Evolutionary conservation across 2,113 vertebrate species (phyloP).

Genomic region (Chitala chitala): DNA sequence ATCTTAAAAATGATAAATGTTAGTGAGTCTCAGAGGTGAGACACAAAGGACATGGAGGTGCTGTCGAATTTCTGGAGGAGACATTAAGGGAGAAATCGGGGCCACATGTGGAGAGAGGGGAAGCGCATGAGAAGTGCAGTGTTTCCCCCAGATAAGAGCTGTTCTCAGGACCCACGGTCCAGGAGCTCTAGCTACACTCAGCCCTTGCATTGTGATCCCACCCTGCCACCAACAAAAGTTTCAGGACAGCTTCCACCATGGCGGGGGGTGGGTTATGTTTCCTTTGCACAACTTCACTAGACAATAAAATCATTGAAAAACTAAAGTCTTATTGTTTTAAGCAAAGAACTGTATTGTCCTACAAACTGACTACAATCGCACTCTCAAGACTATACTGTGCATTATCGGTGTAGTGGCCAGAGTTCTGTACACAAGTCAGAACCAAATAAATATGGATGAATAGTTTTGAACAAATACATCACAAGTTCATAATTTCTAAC

Average conservation of each 20-base stretch:
- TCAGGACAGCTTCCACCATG: too few relatives aligned
- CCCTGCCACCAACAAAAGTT: neutral
- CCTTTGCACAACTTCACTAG: neutral
- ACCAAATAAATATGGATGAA: neutral
- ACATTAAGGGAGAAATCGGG: conserved; percentile 35
- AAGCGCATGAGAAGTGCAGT: conserved; percentile 53
- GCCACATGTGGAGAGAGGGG: conserved; percentile 42
- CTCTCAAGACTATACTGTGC: too few relatives aligned
- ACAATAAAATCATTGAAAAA: neutral
- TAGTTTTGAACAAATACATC: neutral
- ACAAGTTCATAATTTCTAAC: neutral
- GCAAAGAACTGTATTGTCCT: too few relatives aligned
- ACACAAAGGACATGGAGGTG: conserved; percentile 7
- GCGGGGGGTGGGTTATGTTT: neutral
- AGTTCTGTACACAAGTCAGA: neutral
- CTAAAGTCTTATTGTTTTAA: too few relatives aligned
- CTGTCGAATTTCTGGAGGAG: conserved; percentile 7
- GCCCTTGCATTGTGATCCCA: conserved; percentile 37
- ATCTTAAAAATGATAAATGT: too few relatives aligned
- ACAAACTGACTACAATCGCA: too few relatives aligned
- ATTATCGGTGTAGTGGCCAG: neutral
- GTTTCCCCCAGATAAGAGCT: conserved; percentile 65
- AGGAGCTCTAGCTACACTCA: conserved; percentile 41
- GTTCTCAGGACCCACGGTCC: conserved; percentile 51
- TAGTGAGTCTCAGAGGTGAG: conserved; percentile 31